Conservation (phyloP, 2,888 invertebrate genomes). For the Synanthedon formicaeformis region DNA sequence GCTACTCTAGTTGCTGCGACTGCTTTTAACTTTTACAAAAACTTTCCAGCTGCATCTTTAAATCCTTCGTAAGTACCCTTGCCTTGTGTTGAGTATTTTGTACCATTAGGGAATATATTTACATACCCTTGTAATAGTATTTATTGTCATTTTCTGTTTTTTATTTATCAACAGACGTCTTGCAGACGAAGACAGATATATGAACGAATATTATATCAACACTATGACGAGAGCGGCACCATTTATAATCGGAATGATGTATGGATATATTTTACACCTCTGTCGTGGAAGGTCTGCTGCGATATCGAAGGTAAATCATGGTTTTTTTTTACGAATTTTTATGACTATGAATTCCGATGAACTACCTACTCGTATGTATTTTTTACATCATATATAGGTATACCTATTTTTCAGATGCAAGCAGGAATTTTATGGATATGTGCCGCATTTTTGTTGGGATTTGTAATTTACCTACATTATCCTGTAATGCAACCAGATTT, state of each 20-base stretch:
- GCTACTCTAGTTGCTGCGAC: constrained; percentile 15
- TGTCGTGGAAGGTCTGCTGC: constrained; percentile 18
- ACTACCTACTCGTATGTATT: too few relatives aligned
- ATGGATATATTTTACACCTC: constrained; percentile 36
- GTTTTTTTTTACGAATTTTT: too few relatives aligned
- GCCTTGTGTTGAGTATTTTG: too few relatives aligned
- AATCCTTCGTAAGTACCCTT: constrained; percentile 15
- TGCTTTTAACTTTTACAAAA: constrained; percentile 25
- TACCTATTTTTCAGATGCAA: constrained; percentile 15
- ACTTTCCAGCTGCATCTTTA: constrained; percentile 19
- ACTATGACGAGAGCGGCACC: constrained; percentile 35
- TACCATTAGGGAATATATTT: too few relatives aligned
- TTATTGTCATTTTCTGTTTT: too few relatives aligned
- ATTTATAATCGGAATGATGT: constrained; percentile 43
- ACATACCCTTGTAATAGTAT: too few relatives aligned
- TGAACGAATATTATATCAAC: constrained; percentile 30
- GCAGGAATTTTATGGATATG: constrained; percentile 18
- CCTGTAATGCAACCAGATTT: constrained; percentile 31
- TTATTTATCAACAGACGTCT: constrained; percentile 7
- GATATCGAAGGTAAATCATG: constrained; percentile 20
- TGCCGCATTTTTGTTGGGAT: constrained; percentile 10
- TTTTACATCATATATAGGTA: not conserved
- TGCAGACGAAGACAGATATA: constrained; percentile 11
- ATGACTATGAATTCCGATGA: too few relatives aligned
- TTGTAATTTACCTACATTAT: constrained; percentile 19